Evolutionary conservation across 2,888 invertebrate species (phyloP), one percentile per base, ranked within the genome.

Genomic region (Axea sp.): DNA sequence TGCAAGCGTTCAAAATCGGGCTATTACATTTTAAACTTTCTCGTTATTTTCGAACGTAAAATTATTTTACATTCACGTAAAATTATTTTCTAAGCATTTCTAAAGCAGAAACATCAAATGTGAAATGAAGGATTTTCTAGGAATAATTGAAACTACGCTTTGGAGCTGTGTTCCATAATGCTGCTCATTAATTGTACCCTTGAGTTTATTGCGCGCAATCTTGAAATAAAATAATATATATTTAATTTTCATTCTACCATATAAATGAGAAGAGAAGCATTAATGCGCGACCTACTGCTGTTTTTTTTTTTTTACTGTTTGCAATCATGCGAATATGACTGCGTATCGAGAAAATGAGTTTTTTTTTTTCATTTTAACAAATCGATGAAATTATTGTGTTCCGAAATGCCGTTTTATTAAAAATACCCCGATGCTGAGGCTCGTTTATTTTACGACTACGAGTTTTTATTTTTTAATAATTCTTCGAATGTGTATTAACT

Each of bases 191-290:
- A 53, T 60, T 41, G 53, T 62, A 59, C 55, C 62, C 69, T 69
- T 69, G 62, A 62, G 69, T 24, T 62, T 62, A 69, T 69, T 55
- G 35, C 11, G 35, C 31, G 53, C 35, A 33, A 62, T 62, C 53
- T 62, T 9, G 49, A 45, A 14, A 24, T 69, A 60, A 45, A 51
- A 6, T 35, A 30, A 47, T 55, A 47, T 62, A 69, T 69, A 39
- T 69, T 69, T 69, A 60, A 69, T 60, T 62, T 59, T 68, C 68
- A 68, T 69, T 69, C 53, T 49, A 53, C 37, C 60, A 33, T 45
- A 1, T 8, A 15, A 31, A n/a, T 22, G 28, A 19, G 26, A 57
- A 57, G 47, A 55, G 47, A 41, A 53, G 53, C 53, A 60, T 69
- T 60, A 69, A 53, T 39, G 69, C 26, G 37, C 33, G 45, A 62